Percentiles rank a stretch among this genome's conserved stretches.
Conservation (phyloP, 2,113 vertebrate species). For the Suricata suricatta region DNA sequence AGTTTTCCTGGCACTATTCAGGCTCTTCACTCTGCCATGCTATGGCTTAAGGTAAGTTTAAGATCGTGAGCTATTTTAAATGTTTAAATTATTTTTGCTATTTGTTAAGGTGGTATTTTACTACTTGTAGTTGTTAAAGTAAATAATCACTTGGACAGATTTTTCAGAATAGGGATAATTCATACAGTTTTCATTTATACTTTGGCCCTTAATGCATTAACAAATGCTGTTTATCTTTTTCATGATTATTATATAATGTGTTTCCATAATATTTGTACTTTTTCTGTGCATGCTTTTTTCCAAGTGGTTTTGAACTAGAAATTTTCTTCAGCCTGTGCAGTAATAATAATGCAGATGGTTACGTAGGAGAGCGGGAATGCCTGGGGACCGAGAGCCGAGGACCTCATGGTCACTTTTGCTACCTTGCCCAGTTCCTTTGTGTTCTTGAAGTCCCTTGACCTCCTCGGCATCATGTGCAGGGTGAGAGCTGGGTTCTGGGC, state of each 20-base stretch:
- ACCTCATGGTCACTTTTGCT: fast-evolving
- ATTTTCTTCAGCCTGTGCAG: background rate
- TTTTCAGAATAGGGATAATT: slow-evolving; percentile 24
- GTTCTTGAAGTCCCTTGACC: background rate
- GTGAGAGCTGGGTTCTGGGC: background rate
- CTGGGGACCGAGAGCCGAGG: background rate
- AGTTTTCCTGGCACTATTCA: slow-evolving; percentile 93
- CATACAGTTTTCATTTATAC: background rate
- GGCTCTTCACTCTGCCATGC: slow-evolving; percentile 94
- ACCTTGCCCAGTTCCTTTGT: fast-evolving
- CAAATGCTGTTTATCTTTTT: background rate
- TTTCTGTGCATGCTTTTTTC: background rate
- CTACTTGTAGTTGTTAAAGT: background rate
- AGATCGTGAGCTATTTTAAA: background rate
- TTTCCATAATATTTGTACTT: background rate
- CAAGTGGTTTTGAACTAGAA: background rate
- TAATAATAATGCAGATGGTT: background rate
- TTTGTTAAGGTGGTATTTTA: background rate
- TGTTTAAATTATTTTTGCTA: background rate
- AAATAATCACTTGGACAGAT: background rate
- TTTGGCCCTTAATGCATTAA: background rate
- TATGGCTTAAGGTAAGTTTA: slow-evolving; percentile 94
- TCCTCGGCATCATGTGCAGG: background rate
- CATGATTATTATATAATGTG: background rate
- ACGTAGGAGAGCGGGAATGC: background rate